Base-by-base conservation (phyloP, 37 sponge, comb jelly and placozoan genomes). In the Lycopodina hypogea region DNA sequence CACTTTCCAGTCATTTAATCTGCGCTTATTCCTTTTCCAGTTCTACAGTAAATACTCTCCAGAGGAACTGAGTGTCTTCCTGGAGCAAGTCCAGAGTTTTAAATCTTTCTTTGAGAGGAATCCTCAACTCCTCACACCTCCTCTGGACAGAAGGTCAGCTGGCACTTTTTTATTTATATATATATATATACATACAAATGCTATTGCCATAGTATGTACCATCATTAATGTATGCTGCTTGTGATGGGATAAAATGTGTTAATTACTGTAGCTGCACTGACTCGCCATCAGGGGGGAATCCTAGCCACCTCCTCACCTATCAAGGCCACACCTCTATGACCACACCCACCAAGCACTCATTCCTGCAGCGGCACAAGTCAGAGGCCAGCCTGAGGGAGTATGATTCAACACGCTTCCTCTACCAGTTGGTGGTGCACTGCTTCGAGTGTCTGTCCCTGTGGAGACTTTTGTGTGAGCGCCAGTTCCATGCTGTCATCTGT, bases 371-470 rank as follows among this genome's bases (percentile, higher is more conserved):
- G 57, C 66, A 65, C 4, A 65, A 34, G 35, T 30, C 35, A 30
- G 66, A 65, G 30, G 66, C 66, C 32, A 65, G 66, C 35, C 9
- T 65, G 34, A 40, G 53, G 48, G 97, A 96, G 59, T 78, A 70
- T 14, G 64, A 76, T 52, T 90, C 94, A 3, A 69, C 90, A 15
- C 71, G 77, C n/a, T 57, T 72, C 33, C 42, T 96, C 26, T 68
- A 80, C 77, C 79, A 39, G 57, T 84, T 96, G 69, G 81, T 93
- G 29, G 69, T 77, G 14, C 78, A 41, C 53, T 86, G 91, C 69
- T 86, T 80, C 65, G 97, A 96, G 53, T 87, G 81, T 73, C 78
- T 93, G 68, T 87, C 89, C 48, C 81, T 96, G 72, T 96, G 97
- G 97, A 90, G 87, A 65, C 71, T 94, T 36, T 62, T 96, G 39